A percentile compares a stretch with the other conserved stretches of the same genome.
phyloP scores from a whole-genome alignment of 2,888 invertebrate genomes.

The Zhengitettix transpicula region DNA sequence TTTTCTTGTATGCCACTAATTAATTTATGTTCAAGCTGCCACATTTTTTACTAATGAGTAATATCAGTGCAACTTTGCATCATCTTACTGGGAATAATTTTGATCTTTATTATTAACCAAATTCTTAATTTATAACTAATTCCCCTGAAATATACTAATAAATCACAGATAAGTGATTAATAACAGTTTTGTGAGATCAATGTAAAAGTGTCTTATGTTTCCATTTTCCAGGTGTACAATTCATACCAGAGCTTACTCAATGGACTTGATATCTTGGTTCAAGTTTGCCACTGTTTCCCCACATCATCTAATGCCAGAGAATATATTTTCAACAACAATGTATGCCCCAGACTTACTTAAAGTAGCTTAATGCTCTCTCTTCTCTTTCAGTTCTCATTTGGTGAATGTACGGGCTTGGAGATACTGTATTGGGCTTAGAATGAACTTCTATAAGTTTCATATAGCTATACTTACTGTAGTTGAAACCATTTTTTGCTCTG shows the following conservation, averaged over 20 bases:
- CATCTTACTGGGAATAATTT: too few species aligned
- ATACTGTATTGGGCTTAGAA: background rate
- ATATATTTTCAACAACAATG: conserved; percentile 13
- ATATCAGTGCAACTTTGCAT: too few species aligned
- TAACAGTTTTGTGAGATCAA: background rate
- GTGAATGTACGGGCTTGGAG: conserved; percentile 3
- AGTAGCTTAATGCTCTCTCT: conserved; percentile 1
- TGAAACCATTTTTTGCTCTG: too few species aligned
- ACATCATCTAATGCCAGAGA: conserved; percentile 10
- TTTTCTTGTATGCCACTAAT: too few species aligned
- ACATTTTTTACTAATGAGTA: too few species aligned
- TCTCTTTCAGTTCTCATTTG: conserved; percentile 10
- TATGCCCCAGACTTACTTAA: conserved; percentile 13
- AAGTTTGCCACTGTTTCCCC: conserved; percentile 43
- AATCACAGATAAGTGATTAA: background rate
- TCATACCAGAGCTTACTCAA: conserved; percentile 47
- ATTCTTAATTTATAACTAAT: too few species aligned
- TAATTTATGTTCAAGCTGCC: too few species aligned
- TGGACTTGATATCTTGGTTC: conserved; percentile 46
- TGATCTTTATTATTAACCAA: too few species aligned
- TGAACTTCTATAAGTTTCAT: background rate
- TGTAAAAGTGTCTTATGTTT: background rate
- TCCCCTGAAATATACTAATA: too few species aligned
- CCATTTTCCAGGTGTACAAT: conserved; percentile 39
- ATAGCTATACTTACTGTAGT: too few species aligned